Conservation (phyloP, 92 coral and sea anemone genomes). For the Meandrina meandrites region DNA sequence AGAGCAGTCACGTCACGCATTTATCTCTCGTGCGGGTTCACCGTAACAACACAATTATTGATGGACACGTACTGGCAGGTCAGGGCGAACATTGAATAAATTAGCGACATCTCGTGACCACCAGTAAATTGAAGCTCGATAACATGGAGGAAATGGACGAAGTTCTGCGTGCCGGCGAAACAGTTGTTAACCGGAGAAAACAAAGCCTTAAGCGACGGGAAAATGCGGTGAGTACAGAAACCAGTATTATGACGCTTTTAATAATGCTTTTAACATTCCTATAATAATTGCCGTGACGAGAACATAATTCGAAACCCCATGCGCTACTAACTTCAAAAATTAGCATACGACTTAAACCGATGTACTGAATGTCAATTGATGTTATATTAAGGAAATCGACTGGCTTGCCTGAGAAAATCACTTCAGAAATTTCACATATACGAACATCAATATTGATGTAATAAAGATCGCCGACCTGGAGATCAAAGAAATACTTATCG, state of each 20-base stretch:
- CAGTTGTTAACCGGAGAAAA: slow-evolving; percentile 32
- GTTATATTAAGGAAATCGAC: neutral
- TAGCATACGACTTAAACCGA: neutral
- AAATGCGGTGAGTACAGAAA: slow-evolving; percentile 9
- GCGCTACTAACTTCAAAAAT: neutral
- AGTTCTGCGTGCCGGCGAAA: slow-evolving; percentile 27
- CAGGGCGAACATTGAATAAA: neutral
- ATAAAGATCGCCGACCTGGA: too few relatives aligned
- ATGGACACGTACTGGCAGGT: too few relatives aligned
- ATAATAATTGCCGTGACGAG: neutral
- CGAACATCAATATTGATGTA: too few relatives aligned
- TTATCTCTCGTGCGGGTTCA: too few relatives aligned
- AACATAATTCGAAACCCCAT: neutral
- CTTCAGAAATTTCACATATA: neutral
- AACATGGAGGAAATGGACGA: slow-evolving; percentile 20
- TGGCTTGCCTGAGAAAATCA: neutral
- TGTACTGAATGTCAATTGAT: neutral
- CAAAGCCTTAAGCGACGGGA: slow-evolving; percentile 30
- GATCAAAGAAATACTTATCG: too few relatives aligned
- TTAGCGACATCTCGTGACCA: neutral
- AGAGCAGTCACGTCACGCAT: too few relatives aligned
- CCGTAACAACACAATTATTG: neutral
- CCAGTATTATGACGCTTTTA: neutral
- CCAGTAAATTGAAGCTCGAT: neutral
- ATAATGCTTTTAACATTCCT: neutral